Base-by-base conservation (phyloP, 2,888 invertebrate species). In the Acleris literana region DNA sequence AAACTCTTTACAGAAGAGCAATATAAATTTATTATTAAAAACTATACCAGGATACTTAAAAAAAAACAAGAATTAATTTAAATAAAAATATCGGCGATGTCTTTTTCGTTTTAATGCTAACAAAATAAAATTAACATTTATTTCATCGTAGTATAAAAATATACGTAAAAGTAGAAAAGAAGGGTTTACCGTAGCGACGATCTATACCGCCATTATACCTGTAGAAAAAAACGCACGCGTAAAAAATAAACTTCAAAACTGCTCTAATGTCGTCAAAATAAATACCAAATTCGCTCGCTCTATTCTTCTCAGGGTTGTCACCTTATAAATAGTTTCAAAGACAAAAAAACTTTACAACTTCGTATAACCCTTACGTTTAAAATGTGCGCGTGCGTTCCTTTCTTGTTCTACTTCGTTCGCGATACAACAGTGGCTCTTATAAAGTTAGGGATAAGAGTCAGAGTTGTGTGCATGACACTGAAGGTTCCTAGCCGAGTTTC, bases 31-130 rank as follows among this genome's bases (percentile, higher is more conserved):
- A 91, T 77, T 77, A 90, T 88, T 85, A 83, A 83, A 84, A 90
- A 88, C 85, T 87, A 86, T 88, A 80, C 81, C 76, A 83, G 84
- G 85, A 83, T 81, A 80, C 79, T 82, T 83, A 83, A 82, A 82
- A 66, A 79, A 82, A 62, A 66, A 79, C 80, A 77, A 78, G 79
- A 80, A 77, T 79, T 75, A 79, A 83, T 80, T 84, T 78, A 81
- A 83, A 83, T 80, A 84, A 88, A 87, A 88, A 88, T 88, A 87
- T 83, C 86, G 85, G 83, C 85, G 84, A 86, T 86, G 90, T 92
- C 91, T 92, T 92, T 92, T 91, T 91, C 79, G 86, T 88, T 92
- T 92, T 92, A 91, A 92, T 92, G 90, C 92, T 92, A 92, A 92
- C 90, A 92, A 88, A 92, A 88, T 91, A 87, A 90, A 90, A 90